Percentiles rank a stretch among this genome's conserved stretches.
These are phyloP conservation scores for Eupithecia abbreviata DNA, from an alignment of 2,888 invertebrate genomes.

Conservation along the genomic window DNA sequence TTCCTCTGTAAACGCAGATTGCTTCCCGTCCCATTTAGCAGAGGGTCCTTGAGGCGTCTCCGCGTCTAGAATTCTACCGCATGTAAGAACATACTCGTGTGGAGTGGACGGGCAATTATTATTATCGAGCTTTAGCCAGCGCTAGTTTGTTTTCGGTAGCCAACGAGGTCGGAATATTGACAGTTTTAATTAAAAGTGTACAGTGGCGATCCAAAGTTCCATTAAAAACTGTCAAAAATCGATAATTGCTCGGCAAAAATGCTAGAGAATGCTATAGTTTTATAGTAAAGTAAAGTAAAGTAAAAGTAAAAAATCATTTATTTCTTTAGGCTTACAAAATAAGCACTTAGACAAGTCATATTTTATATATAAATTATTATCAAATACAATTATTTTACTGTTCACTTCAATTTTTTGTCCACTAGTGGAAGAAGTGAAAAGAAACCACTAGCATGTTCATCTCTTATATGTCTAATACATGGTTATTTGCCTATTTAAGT, in stretches of 20 bases:
- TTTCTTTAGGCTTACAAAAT: too few species aligned
- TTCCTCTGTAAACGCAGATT: constrained; percentile 26
- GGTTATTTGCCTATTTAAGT: too few species aligned
- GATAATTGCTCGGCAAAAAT: neutral
- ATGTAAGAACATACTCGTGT: constrained; percentile 15
- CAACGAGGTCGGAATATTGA: neutral
- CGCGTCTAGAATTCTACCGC: constrained; percentile 21
- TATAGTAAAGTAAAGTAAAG: too few species aligned
- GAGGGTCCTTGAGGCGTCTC: constrained; percentile 35
- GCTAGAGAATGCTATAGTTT: neutral
- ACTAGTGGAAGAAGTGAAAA: too few species aligned
- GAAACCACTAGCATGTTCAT: too few species aligned
- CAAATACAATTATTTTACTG: too few species aligned
- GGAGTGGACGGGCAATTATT: constrained; percentile 10
- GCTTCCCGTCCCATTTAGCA: constrained; percentile 32
- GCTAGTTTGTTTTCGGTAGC: neutral
- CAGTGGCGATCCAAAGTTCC: neutral
- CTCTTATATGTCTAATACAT: too few species aligned
- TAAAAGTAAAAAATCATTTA: too few species aligned
- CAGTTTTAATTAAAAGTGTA: neutral
- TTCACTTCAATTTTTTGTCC: too few species aligned
- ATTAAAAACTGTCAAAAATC: neutral
- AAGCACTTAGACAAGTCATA: too few species aligned
- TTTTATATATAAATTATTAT: too few species aligned
- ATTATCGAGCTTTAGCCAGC: neutral